Evolutionary conservation across 2,888 invertebrate species (phyloP).

Genomic region (Altica lythri): DNA sequence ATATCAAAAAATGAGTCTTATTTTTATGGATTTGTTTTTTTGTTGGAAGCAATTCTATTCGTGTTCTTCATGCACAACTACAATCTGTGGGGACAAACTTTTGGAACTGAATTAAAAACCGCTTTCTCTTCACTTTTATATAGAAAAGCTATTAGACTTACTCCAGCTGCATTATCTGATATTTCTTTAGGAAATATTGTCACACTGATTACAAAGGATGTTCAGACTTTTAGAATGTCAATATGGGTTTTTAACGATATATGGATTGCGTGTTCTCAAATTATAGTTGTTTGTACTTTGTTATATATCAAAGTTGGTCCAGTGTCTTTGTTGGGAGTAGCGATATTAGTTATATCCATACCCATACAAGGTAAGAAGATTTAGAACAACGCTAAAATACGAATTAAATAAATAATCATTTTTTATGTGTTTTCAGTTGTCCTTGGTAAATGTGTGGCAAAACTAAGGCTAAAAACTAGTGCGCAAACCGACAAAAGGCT

Average conservation of each 20-base stretch:
- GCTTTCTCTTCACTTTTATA: slow-evolving; percentile 83
- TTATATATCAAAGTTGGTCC: slow-evolving; percentile 66
- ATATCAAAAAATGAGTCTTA: slow-evolving; percentile 64
- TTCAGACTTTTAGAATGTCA: slow-evolving; percentile 85
- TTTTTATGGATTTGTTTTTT: slow-evolving; percentile 70
- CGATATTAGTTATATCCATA: slow-evolving; percentile 56
- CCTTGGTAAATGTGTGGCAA: slow-evolving; percentile 38
- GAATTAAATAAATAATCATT: slow-evolving; percentile 43
- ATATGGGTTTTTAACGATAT: slow-evolving; percentile 86
- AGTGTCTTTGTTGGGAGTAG: slow-evolving; percentile 61
- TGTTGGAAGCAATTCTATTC: slow-evolving; percentile 70
- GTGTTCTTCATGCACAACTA: slow-evolving; percentile 73
- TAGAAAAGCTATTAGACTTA: slow-evolving; percentile 63
- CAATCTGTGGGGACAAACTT: slow-evolving; percentile 79
- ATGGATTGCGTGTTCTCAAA: slow-evolving; percentile 88
- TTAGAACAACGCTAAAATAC: too few relatives aligned
- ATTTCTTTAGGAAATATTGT: slow-evolving; percentile 75
- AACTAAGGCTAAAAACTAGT: slow-evolving; percentile 38
- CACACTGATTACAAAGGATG: slow-evolving; percentile 90
- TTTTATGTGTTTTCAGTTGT: slow-evolving; percentile 40
- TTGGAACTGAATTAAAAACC: slow-evolving; percentile 81
- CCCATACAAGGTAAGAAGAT: slow-evolving; percentile 58
- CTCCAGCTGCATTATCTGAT: slow-evolving; percentile 65
- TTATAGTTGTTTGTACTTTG: slow-evolving; percentile 77
- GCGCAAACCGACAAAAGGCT: slow-evolving; percentile 50